A percentile compares a stretch with the other conserved stretches of the same genome.
Evolutionary conservation across 2,797 vertebrate genomes (phyloP).

Genomic region (Cichlasoma orientale): DNA sequence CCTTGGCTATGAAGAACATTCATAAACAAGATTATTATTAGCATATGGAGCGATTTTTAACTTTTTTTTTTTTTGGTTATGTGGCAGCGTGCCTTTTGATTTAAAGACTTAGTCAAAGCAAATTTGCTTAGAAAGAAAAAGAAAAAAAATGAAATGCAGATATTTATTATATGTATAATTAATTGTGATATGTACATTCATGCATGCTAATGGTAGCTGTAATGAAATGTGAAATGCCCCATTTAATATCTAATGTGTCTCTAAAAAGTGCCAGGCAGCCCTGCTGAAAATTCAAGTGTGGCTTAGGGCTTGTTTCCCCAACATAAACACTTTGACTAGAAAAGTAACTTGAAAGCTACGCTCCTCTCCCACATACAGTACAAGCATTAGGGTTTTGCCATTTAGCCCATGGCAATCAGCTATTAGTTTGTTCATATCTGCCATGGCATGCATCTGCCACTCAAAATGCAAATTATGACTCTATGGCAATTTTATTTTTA

Average conservation of each 20-base stretch:
- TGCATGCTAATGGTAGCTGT: conserved; percentile 46
- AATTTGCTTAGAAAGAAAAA: neutral
- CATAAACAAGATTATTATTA: conserved; percentile 17
- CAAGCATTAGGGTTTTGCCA: conserved; percentile 36
- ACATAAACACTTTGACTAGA: conserved; percentile 54
- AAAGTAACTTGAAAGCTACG: conserved; percentile 55
- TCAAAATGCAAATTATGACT: conserved; percentile 76
- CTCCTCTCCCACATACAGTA: conserved; percentile 37
- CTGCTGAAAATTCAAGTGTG: conserved; percentile 54
- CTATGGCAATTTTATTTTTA: conserved; percentile 61
- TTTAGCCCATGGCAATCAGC: conserved; percentile 49
- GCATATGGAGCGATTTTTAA: neutral
- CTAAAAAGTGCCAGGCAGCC: conserved; percentile 39
- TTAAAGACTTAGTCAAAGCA: neutral
- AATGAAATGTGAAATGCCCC: conserved; percentile 57
- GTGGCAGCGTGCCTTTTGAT: neutral
- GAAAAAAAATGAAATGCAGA: neutral
- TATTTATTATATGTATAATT: conserved; percentile 44
- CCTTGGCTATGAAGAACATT: conserved; percentile 43
- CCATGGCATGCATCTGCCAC: conserved; percentile 57
- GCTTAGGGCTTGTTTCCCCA: conserved; percentile 53
- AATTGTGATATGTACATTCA: conserved; percentile 45
- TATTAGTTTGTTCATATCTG: conserved; percentile 65
- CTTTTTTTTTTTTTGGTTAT: neutral
- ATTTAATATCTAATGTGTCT: conserved; percentile 60